Conservation (phyloP, 1,140 invertebrate species). For the Pararge aegeria region DNA sequence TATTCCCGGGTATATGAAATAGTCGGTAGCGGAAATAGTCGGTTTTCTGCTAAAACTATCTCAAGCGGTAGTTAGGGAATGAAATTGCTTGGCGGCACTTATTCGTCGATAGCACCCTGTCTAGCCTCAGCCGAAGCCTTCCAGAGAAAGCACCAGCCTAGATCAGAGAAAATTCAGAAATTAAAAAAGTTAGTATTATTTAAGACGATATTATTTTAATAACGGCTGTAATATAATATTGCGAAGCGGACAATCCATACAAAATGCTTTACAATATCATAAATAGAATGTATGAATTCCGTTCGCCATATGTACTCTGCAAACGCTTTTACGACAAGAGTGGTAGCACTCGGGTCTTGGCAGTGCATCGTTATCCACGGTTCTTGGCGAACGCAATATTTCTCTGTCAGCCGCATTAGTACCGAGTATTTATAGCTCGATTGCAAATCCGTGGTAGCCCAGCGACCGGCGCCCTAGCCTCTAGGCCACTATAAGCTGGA, state of each 20-base stretch:
- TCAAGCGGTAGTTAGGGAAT: too few relatives aligned
- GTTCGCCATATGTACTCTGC: background rate
- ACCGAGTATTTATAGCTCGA: slow-evolving; percentile 40
- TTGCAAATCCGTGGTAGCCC: slow-evolving; percentile 25
- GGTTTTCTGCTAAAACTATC: too few relatives aligned
- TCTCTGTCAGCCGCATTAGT: slow-evolving; percentile 35
- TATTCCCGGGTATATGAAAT: too few relatives aligned
- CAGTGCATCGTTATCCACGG: slow-evolving; percentile 25
- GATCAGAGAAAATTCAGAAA: too few relatives aligned
- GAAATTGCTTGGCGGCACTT: too few relatives aligned
- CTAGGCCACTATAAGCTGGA: background rate
- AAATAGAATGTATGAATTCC: slow-evolving; percentile 1
- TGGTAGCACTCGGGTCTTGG: background rate
- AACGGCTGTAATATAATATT: too few relatives aligned
- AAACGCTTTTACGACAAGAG: slow-evolving; percentile 8
- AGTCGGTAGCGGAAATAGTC: too few relatives aligned
- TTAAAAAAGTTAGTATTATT: too few relatives aligned
- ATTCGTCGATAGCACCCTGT: too few relatives aligned
- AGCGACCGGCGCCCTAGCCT: background rate
- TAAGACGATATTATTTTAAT: too few relatives aligned
- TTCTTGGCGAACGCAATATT: slow-evolving; percentile 31
- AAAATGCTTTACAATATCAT: background rate
- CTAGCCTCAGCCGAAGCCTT: too few relatives aligned
- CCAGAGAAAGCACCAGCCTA: too few relatives aligned
- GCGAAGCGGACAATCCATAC: background rate